Evolutionary conservation across 2,797 vertebrate species (phyloP), one percentile per base, ranked within the genome.

Genomic region (Sebastes itinus): DNA sequence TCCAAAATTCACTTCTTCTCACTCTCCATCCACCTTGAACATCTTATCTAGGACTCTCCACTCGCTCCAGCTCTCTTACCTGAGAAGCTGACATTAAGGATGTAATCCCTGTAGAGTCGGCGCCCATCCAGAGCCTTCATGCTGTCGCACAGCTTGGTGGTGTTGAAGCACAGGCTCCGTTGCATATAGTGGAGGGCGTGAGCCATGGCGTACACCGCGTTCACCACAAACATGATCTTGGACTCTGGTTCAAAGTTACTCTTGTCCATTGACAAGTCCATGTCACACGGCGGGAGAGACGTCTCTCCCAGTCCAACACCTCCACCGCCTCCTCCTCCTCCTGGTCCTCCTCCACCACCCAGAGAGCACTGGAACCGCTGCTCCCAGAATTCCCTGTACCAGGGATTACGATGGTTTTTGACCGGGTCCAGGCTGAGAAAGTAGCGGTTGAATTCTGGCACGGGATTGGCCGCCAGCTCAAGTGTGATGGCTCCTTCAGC

Each of bases 211-310:
- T 98, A 99, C n/a, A 99, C 99, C 0, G 99, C 99, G 1, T 99
- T 99, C 73, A 99, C 97, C 72, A 99, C 99, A 85, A 99, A 99
- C 99, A 99, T 99, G 89, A 99, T 99, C 94, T 99, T 99, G 77
- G 98, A 99, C 90, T 99, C 99, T 9, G 99, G 98, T 78, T 99
- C 98, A 0, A 99, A 99, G 89, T 96, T 97, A 54, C 92, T 96
- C 71, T 96, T 96, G 92, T 98, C 96, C 73, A 99, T 96, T 23
- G 93, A 94, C 87, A 99, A 89, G 82, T 96, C 96, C 78, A 95
- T 96, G 60, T 97, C 97, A 68, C 99, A 99, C 0, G 86, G 54
- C 2, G 95, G 96, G 13, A 83, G 85, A 46, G 79, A 63, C 0
- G 75, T 82, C 66, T 82, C 92, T 83, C 83, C 90, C 8, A 73